Evolutionary conservation across 1,140 invertebrate genomes (phyloP).

Genomic region (Brachionus sp.): DNA sequence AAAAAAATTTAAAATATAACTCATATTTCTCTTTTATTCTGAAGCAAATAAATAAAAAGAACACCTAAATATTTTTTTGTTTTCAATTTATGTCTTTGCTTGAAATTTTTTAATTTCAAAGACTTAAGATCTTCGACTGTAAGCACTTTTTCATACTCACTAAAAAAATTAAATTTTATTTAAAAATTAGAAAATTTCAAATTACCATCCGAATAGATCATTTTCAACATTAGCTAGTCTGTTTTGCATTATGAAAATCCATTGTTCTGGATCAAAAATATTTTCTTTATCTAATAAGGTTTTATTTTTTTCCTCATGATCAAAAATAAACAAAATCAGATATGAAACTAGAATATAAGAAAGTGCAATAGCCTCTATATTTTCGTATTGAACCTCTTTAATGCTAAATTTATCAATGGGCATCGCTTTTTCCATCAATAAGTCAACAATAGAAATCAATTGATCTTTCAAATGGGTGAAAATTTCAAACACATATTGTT

Average conservation of each 20-base stretch:
- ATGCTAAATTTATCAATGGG: neutral
- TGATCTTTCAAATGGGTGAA: neutral
- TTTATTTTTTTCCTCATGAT: neutral
- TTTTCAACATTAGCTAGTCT: neutral
- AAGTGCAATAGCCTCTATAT: conserved; percentile 16
- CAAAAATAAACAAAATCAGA: neutral
- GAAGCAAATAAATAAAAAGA: neutral
- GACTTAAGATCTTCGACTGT: conserved; percentile 21
- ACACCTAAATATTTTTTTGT: conserved; percentile 30
- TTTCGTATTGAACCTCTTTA: neutral
- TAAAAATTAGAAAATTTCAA: neutral
- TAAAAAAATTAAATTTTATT: neutral
- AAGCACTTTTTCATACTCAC: neutral
- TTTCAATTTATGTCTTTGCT: conserved; percentile 11
- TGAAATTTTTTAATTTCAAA: neutral
- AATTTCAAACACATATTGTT: neutral
- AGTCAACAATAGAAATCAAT: neutral
- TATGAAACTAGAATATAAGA: conserved; percentile 11
- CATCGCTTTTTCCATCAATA: conserved; percentile 4
- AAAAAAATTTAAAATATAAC: neutral
- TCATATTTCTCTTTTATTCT: neutral
- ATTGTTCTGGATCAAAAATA: neutral
- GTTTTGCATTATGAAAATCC: neutral
- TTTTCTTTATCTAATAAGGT: neutral
- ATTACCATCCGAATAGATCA: conserved; percentile 6